Evolutionary conservation across 2,888 invertebrate genomes (phyloP), one percentile per base, ranked within the genome.

Genomic region (Morpho helenor): DNA sequence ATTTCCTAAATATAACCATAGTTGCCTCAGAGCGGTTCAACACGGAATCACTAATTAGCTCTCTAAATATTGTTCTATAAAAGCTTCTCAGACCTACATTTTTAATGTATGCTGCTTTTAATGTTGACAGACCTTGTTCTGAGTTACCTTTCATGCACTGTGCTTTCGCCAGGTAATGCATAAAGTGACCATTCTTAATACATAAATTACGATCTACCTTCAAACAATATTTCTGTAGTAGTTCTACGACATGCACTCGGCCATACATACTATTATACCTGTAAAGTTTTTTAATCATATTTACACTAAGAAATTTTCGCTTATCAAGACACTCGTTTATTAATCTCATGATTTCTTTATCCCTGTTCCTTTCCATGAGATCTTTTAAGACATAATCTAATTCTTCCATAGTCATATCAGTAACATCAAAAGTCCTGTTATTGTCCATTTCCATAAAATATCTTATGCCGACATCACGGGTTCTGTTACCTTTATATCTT

Each of bases 11-110:
- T 52, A 91, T 86, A 0, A 94, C 91, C 64, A 94, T 72, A 3
- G 93, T 92, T 0, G 94, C 94, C 75, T 94, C 94, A 50, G 94
- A 94, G 66, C 92, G 89, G 60, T 91, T 91, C 43, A 86, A 78
- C 43, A 94, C 84, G 0, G 93, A 87, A 66, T 94, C 93, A 52
- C 88, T 82, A 10, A 94, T 92, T 59, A 95, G 85, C 63, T 92
- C 91, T 72, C 91, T 92, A 60, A 94, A 91, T 62, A 93, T 87
- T 43, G 85, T 64, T 67, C 91, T 80, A 64, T 93, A 89, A 61
- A 80, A 80, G 63, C 76, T 77, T 56, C 92, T 82, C 51, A 92
- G 68, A 59, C 75, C 78, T n/a, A 73, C 66, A 77, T 92, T 80
- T 62, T 84, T 87, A 48, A 67, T 68, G 66, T 92, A 93, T 44